These are phyloP conservation scores for Lagenorhynchus albirostris DNA, from an alignment of 2,113 vertebrate genomes.

Conservation along the genomic window DNA sequence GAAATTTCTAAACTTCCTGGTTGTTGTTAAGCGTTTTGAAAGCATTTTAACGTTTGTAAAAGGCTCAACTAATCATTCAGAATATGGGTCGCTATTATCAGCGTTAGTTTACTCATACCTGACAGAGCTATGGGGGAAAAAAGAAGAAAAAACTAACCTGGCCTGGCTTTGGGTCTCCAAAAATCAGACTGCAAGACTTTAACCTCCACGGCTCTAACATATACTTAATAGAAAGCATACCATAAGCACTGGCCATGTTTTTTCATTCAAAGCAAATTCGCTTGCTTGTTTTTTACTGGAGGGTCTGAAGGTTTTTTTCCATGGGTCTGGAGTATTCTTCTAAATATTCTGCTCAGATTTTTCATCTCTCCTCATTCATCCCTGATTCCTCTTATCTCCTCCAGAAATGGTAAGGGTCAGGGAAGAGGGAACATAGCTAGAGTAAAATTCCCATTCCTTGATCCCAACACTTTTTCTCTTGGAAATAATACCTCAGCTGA, in stretches of 20 bases:
- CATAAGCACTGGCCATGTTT: neutral
- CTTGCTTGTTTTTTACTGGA: neutral
- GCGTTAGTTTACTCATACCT: neutral
- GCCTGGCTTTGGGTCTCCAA: neutral
- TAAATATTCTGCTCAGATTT: neutral
- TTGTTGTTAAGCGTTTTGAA: slow-evolving; percentile 27
- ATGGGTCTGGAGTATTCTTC: neutral
- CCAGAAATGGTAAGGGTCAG: neutral
- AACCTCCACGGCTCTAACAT: neutral
- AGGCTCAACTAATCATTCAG: neutral
- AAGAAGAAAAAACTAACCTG: neutral
- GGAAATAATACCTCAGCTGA: slow-evolving; percentile 3
- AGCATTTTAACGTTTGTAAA: slow-evolving; percentile 18
- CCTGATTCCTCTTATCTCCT: neutral
- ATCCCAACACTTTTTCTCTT: slow-evolving; percentile 5
- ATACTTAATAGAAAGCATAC: neutral
- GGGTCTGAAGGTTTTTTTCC: neutral
- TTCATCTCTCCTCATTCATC: neutral
- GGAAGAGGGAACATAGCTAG: neutral
- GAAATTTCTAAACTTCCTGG: neutral
- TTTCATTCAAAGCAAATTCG: neutral
- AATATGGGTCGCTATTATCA: neutral
- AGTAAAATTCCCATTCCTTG: neutral
- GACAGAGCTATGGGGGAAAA: neutral
- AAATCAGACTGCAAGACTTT: neutral